A percentile compares a stretch with the other conserved stretches of the same genome.
Evolutionary conservation across 2,888 invertebrate genomes (phyloP).

Genomic region (Pyrocoelia pectoralis): DNA sequence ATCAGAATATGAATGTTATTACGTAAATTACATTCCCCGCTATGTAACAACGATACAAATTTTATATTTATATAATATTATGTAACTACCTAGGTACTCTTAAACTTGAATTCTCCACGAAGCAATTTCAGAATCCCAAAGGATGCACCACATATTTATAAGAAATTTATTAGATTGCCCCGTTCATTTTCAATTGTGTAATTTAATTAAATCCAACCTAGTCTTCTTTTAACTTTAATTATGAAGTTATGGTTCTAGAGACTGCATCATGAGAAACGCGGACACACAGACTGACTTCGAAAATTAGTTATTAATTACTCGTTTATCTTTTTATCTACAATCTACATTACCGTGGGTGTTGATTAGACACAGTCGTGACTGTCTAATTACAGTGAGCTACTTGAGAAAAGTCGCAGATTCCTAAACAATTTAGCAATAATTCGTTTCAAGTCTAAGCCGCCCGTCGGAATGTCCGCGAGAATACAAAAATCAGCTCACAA

Average conservation of each 20-base stretch:
- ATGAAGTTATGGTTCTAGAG: conserved; percentile 17
- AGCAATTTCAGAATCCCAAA: too few relatives aligned
- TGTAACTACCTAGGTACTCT: too few relatives aligned
- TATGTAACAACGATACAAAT: too few relatives aligned
- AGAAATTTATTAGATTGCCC: too few relatives aligned
- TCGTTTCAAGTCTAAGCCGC: too few relatives aligned
- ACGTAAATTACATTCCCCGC: too few relatives aligned
- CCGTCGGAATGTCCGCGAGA: too few relatives aligned
- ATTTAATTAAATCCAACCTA: conserved; percentile 1
- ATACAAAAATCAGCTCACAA: too few relatives aligned
- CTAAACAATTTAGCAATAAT: neutral
- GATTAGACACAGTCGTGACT: conserved; percentile 35
- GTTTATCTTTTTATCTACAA: conserved; percentile 38
- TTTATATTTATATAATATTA: too few relatives aligned
- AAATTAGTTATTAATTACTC: conserved; percentile 36
- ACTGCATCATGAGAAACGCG: conserved; percentile 24
- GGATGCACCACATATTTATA: too few relatives aligned
- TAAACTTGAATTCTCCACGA: too few relatives aligned
- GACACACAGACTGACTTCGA: conserved; percentile 30
- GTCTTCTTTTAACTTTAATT: conserved; percentile 21
- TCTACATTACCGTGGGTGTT: conserved; percentile 37
- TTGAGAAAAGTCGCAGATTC: conserved; percentile 16
- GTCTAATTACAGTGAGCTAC: conserved; percentile 32
- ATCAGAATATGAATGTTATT: too few relatives aligned
- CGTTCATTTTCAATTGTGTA: neutral